Percentiles rank a stretch among this genome's conserved stretches.
Conservation (phyloP, 92 coral and sea anemone species). For the Montipora capitata region DNA sequence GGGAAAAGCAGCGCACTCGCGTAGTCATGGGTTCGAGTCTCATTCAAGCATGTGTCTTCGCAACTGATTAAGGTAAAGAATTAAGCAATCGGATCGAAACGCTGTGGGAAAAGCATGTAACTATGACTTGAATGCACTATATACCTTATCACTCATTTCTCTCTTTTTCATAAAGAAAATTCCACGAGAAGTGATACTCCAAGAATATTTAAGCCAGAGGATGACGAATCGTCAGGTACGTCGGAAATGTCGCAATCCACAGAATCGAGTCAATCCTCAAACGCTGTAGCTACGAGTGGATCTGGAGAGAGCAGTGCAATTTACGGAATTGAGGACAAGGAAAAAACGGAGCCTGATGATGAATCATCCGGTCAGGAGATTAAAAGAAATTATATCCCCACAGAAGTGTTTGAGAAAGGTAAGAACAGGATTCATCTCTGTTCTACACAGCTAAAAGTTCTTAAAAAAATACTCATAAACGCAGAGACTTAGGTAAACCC, state of each 20-base stretch:
- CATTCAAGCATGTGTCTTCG: too few relatives aligned
- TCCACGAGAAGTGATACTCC: constrained; percentile 57
- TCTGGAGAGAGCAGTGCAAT: constrained; percentile 28
- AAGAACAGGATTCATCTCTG: background rate
- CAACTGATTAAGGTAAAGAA: too few relatives aligned
- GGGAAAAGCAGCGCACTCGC: too few relatives aligned
- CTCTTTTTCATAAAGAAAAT: constrained; percentile 7
- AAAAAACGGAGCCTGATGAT: constrained; percentile 1
- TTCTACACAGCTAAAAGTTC: background rate
- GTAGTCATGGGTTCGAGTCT: too few relatives aligned
- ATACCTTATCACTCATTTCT: background rate
- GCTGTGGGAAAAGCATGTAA: too few relatives aligned
- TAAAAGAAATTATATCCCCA: constrained; percentile 79
- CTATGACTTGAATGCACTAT: too few relatives aligned
- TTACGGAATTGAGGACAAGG: constrained; percentile 9
- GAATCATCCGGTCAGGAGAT: constrained; percentile 25
- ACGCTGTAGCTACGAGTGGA: constrained; percentile 11
- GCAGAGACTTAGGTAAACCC: background rate
- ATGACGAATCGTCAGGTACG: constrained; percentile 27
- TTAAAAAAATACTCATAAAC: background rate
- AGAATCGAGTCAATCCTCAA: constrained; percentile 15
- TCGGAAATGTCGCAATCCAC: constrained; percentile 15
- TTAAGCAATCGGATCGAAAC: too few relatives aligned
- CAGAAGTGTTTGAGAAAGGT: constrained; percentile 86
- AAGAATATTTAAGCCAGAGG: constrained; percentile 50